Conservation (phyloP, 1,140 invertebrate species). For the Condylostylus longicornis region DNA sequence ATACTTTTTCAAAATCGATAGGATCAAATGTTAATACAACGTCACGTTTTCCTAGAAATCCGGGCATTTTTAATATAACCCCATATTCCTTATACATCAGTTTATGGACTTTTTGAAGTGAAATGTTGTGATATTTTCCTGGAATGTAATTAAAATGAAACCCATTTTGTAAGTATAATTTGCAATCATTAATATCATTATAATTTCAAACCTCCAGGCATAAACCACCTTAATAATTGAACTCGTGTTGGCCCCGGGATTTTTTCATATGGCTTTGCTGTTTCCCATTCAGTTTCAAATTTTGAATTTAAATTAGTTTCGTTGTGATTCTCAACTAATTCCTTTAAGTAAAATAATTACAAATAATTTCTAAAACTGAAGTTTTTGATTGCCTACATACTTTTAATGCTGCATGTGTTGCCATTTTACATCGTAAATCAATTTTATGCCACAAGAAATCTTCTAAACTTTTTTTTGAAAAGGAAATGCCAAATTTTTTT, state of each 20-base stretch:
- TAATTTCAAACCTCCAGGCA: constrained; percentile 20
- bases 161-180: background rate
- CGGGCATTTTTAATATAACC: constrained; percentile 17
- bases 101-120: constrained; percentile 17
- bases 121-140: constrained; percentile 17
- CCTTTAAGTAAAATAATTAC: background rate
- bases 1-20: constrained; percentile 18
- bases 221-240: constrained; percentile 14
- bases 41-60: constrained; percentile 16
- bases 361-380: no score
- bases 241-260: constrained; percentile 19
- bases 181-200: background rate
- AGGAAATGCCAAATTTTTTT: no score
- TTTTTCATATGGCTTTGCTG: constrained; percentile 18
- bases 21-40: constrained; percentile 21
- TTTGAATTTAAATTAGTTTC: background rate
- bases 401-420: no score
- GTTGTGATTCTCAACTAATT: background rate
- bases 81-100: constrained; percentile 17
- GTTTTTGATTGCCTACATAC: no score
- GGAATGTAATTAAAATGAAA: background rate
- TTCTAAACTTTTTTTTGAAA: no score
- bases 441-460: no score
- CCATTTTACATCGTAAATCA: no score
- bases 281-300: constrained; percentile 16